Percentiles rank a stretch among this genome's conserved stretches.
Evolutionary conservation across 1,140 invertebrate species (phyloP).

Genomic region (Zeugodacus cucurbitae): DNA sequence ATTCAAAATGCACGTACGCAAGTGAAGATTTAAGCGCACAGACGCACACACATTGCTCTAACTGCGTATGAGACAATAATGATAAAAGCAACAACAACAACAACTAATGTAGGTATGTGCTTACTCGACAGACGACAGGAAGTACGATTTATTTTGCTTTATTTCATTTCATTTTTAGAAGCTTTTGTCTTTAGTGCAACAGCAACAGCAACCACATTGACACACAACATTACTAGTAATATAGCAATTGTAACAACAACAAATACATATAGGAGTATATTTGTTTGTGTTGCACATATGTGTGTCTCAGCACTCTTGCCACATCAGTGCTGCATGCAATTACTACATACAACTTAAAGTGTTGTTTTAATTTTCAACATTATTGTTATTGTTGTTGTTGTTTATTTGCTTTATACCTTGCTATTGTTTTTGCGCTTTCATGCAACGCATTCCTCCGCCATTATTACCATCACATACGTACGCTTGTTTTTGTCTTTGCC

Average conservation of each 20-base stretch:
- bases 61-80: background rate
- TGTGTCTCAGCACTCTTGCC: background rate
- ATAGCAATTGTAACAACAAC: background rate
- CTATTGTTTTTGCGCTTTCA: background rate
- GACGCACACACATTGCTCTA: background rate
- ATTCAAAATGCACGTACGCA: conserved; percentile 19
- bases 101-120: background rate
- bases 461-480: background rate
- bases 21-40: background rate
- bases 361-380: background rate
- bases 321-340: conserved; percentile 17
- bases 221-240: background rate
- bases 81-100: background rate
- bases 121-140: background rate
- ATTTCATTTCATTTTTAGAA: conserved; percentile 13
- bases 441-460: background rate
- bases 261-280: background rate
- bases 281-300: background rate
- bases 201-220: background rate
- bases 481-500: background rate
- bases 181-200: conserved; percentile 4
- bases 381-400: background rate
- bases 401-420: background rate
- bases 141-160: conserved; percentile 15
- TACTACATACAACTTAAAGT: background rate